Percentiles rank a stretch among this genome's conserved stretches.
These are phyloP conservation scores for Dolomedes plantarius DNA, from an alignment of 2,888 invertebrate genomes.

Conservation along the genomic window DNA sequence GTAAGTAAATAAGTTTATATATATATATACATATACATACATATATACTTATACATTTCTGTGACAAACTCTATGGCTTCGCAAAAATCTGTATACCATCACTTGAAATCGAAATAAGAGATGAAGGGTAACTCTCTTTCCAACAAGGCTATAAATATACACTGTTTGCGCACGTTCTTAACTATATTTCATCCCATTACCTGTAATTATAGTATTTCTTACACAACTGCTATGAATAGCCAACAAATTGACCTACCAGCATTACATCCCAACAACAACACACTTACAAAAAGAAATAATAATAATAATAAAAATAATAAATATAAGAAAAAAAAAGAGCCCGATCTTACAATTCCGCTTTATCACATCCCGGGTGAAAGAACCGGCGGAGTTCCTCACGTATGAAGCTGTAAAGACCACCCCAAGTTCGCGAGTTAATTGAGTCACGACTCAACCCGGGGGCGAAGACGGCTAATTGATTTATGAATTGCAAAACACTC, in stretches of 20 bases:
- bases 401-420: conserved; percentile 55
- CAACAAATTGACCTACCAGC: background rate
- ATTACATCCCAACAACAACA: background rate
- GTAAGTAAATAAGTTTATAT: too few species aligned
- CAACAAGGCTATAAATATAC: too few species aligned
- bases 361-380: conserved; percentile 11
- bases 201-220: conserved; percentile 1
- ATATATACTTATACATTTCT: too few species aligned
- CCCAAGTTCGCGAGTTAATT: conserved; percentile 58
- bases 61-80: too few species aligned
- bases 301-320: too few species aligned
- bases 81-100: too few species aligned
- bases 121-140: too few species aligned
- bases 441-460: conserved; percentile 56
- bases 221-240: background rate
- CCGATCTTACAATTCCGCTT: background rate
- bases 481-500: conserved; percentile 70
- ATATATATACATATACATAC: too few species aligned
- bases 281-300: background rate
- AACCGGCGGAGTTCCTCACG: conserved; percentile 7
- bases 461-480: conserved; percentile 59
- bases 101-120: too few species aligned
- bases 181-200: background rate
- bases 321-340: background rate
- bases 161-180: too few species aligned